A percentile compares a stretch with the other conserved stretches of the same genome.
These are phyloP conservation scores for Buathra laborator DNA, from an alignment of 2,888 invertebrate genomes.

Conservation along the genomic window DNA sequence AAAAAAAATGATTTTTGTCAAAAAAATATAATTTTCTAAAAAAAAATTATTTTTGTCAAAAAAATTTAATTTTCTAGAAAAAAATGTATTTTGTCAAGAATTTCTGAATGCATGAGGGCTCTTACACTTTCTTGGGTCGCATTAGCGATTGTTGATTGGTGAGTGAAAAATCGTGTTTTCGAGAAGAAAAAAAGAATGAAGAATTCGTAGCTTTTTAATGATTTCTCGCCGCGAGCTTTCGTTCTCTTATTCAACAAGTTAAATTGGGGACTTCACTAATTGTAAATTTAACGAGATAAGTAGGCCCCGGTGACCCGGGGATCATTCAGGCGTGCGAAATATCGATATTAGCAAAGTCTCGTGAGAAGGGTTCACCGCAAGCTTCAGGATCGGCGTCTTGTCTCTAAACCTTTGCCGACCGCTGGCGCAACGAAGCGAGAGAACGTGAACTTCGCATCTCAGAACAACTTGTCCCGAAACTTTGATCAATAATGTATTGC, in stretches of 20 bases:
- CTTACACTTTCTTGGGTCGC: too few relatives aligned
- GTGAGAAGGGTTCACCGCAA: constrained; percentile 33
- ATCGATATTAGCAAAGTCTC: constrained; percentile 40
- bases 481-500: constrained; percentile 46
- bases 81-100: too few relatives aligned
- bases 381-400: constrained; percentile 4
- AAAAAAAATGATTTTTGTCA: too few relatives aligned
- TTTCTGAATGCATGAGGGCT: too few relatives aligned
- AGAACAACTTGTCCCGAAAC: constrained; percentile 48
- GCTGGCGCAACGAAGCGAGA: constrained; percentile 40
- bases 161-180: too few relatives aligned
- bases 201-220: too few relatives aligned
- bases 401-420: neutral
- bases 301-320: neutral
- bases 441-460: constrained; percentile 42
- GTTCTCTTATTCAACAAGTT: constrained; percentile 11
- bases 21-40: too few relatives aligned
- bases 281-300: too few relatives aligned
- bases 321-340: constrained; percentile 25
- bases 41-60: too few relatives aligned
- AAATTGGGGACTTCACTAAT: neutral
- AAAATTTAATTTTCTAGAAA: too few relatives aligned
- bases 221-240: neutral
- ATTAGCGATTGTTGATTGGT: too few relatives aligned
- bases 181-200: too few relatives aligned